A percentile compares a stretch with the other conserved stretches of the same genome.
phyloP scores from a whole-genome alignment of 2,888 invertebrate genomes.

The Acronicta alni region DNA sequence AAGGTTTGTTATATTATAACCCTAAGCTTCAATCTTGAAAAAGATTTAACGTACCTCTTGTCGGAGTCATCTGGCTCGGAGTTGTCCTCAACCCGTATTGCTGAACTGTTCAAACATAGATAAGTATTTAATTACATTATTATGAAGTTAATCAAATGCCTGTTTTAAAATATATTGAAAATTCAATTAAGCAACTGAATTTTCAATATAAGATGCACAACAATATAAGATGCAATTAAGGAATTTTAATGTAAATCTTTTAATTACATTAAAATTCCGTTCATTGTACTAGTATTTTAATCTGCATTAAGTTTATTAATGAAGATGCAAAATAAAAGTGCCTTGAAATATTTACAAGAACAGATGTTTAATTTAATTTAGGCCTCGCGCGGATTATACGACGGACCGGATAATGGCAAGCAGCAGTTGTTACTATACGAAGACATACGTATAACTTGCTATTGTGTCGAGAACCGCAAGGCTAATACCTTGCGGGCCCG shows the following conservation, averaged over 20 bases:
- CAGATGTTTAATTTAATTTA: conserved; percentile 16
- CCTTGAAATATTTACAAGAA: too few species aligned
- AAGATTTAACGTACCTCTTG: conserved; percentile 36
- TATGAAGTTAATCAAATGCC: conserved; percentile 7
- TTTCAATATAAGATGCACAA: too few species aligned
- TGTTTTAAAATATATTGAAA: neutral
- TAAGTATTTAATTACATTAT: neutral
- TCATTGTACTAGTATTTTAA: too few species aligned
- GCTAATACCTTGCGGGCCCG: conserved; percentile 14
- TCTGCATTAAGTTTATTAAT: neutral
- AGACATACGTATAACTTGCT: conserved; percentile 27
- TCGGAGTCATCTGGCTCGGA: conserved; percentile 54
- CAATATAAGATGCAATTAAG: too few species aligned
- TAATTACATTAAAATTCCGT: too few species aligned
- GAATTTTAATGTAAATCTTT: too few species aligned
- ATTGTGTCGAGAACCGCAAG: conserved; percentile 38
- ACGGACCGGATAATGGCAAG: conserved; percentile 26
- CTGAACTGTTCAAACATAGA: conserved; percentile 36
- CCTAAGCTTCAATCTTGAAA: neutral
- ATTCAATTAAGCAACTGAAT: neutral
- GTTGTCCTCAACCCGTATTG: conserved; percentile 55
- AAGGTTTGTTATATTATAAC: neutral
- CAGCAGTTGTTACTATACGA: conserved; percentile 39
- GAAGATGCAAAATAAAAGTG: too few species aligned
- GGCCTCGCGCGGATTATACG: conserved; percentile 17